Base-by-base conservation (phyloP, 2,113 vertebrate genomes). In the Poicephalus meyeri region DNA sequence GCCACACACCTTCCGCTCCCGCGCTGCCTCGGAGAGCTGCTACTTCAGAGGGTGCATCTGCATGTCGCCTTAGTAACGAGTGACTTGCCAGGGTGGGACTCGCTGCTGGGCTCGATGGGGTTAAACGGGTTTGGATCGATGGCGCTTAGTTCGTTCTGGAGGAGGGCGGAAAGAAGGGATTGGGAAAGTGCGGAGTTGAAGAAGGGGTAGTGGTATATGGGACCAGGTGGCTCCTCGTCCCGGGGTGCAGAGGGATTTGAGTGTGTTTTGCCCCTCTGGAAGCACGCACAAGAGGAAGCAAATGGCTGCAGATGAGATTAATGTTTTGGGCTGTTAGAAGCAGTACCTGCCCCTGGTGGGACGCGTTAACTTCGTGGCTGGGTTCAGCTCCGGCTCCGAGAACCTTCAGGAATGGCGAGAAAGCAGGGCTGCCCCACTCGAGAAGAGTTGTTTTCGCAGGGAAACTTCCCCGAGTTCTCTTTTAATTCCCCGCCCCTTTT, bases 51-150 rank as follows among this genome's bases (percentile, higher is more conserved):
- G 93, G 85, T 87, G 60, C 25, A 95, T 98, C 96, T 98, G 92
- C 97, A 91, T 96, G 92, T 97, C 31, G 46, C 96, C 97, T 74
- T 97, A 95, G 97, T 83, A 97, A 98, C 96, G 2, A 26, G 35
- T 89, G 97, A 96, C 93, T 98, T 96, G 92, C 65, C 88, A 19
- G 95, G 88, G 63, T 76, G 29, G 37, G 42, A 78, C 69, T 86
- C 69, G 41, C 61, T 58, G 80, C 91, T 60, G 12, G 46, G 70
- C 64, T 74, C 68, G 66, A 28, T 20, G 46, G 88, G 88, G 90
- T 96, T 91, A 86, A 91, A 86, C 66, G 52, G 7, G 61, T 35
- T 74, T 21, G 58, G 56, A 35, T 92, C 60, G 25, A 78, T 86
- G 21, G 49, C 29, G 10, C 20, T 63, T n/a, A 4, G 19, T 35